Conservation (phyloP, 2,113 vertebrate species). For the Steatornis caripensis region DNA sequence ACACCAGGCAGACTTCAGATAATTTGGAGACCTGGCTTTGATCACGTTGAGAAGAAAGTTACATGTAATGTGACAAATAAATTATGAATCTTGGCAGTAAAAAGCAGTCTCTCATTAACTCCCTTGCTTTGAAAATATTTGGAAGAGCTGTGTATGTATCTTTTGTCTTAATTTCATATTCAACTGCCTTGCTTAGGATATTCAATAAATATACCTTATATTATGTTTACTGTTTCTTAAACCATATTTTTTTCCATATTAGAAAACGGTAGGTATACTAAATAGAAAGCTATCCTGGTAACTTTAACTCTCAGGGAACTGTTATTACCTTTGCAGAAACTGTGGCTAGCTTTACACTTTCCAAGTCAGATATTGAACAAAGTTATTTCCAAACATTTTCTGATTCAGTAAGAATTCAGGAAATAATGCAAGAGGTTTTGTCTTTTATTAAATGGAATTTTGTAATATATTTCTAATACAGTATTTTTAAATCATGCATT, state of each 20-base stretch:
- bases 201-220: not conserved
- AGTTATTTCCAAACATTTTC: not conserved
- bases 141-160: not conserved
- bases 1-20: not conserved
- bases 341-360: not conserved
- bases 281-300: not conserved
- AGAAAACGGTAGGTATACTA: not conserved
- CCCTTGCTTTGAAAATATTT: not conserved
- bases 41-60: not conserved
- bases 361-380: not conserved
- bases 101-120: not conserved
- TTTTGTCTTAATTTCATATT: not conserved
- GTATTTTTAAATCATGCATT: not conserved
- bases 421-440: not conserved
- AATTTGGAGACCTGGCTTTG: not conserved
- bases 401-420: not conserved
- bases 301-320: not conserved
- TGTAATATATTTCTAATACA: not conserved
- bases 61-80: not conserved
- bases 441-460: not conserved
- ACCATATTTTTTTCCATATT: not conserved
- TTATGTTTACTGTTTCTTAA: not conserved
- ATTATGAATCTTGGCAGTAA: not conserved
- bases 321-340: not conserved
- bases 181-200: not conserved